Percentiles rank a stretch among this genome's conserved stretches.
phyloP scores from a whole-genome alignment of 2,113 vertebrate species.

The Neomonachus schauinslandi region DNA sequence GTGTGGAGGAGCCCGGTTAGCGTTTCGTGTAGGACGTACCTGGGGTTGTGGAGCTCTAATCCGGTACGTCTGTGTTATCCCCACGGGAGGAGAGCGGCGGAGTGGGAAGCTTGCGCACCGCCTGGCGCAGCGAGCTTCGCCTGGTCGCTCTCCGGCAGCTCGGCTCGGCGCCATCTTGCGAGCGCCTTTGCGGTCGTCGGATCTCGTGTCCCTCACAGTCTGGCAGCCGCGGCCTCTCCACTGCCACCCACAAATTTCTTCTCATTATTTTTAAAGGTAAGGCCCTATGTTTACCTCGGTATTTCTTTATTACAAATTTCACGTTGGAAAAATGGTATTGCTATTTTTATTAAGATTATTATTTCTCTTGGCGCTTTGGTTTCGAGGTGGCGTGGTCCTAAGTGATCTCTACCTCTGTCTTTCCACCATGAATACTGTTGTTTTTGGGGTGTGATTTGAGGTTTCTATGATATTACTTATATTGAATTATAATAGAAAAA shows the following conservation, averaged over 20 bases:
- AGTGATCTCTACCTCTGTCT: neutral
- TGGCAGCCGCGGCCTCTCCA: neutral
- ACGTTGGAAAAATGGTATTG: neutral
- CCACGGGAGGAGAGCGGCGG: neutral
- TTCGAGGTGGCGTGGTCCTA: neutral
- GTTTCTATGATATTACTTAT: neutral
- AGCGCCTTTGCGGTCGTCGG: too few relatives aligned
- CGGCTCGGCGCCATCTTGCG: neutral
- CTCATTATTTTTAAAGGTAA: neutral
- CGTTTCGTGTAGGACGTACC: neutral
- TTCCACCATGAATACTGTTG: neutral
- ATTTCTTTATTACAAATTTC: neutral
- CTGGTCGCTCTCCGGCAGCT: neutral
- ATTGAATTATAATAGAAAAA: neutral
- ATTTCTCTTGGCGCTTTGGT: neutral
- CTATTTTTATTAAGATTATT: neutral
- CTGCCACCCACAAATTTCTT: neutral
- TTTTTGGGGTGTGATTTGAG: neutral
- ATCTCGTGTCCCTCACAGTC: accelerated
- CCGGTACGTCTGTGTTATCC: neutral
- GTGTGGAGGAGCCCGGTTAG: neutral
- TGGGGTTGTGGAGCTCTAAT: neutral
- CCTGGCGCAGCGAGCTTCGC: accelerated
- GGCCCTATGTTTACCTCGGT: neutral
- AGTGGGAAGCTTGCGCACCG: neutral